A percentile compares a stretch with the other conserved stretches of the same genome.
These are phyloP conservation scores for Pseudobourletiella spinata DNA, from an alignment of 1,140 invertebrate genomes.

Conservation along the genomic window DNA sequence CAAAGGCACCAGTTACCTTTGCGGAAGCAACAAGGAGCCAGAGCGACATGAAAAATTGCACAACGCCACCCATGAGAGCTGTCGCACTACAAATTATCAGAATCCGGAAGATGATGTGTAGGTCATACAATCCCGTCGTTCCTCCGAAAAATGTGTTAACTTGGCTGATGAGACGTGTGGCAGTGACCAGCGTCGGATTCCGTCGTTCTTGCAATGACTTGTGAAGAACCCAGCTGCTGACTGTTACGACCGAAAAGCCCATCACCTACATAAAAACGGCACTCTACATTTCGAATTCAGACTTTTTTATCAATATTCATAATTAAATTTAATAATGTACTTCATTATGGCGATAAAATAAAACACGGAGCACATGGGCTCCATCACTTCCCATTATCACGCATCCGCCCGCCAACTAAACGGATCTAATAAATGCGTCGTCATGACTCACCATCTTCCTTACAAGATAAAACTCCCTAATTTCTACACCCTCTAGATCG, in stretches of 20 bases:
- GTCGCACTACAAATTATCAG: conserved; percentile 29
- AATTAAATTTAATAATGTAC: not conserved
- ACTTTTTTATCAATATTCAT: not conserved
- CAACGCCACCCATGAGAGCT: conserved; percentile 19
- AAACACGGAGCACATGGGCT: not conserved
- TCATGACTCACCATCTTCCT: not conserved
- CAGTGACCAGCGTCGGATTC: conserved; percentile 32
- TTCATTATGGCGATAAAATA: not conserved
- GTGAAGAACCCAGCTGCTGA: conserved; percentile 30
- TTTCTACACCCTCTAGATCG: not conserved
- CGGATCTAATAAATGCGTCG: not conserved
- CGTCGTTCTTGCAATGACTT: conserved; percentile 25
- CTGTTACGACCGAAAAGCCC: conserved; percentile 14
- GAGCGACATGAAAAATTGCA: conserved; percentile 33
- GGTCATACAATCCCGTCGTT: conserved; percentile 30
- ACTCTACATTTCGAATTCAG: not conserved
- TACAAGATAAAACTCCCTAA: not conserved
- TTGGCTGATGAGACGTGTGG: conserved; percentile 24
- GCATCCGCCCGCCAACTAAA: too few species aligned
- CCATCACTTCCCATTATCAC: too few species aligned
- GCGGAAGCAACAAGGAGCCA: conserved; percentile 30
- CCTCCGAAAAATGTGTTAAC: conserved; percentile 34
- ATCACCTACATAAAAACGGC: conserved; percentile 1
- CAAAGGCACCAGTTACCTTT: too few species aligned
- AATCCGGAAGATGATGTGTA: conserved; percentile 32